Base-by-base conservation (phyloP, 2,888 invertebrate species). In the Temnothorax ravouxi region DNA sequence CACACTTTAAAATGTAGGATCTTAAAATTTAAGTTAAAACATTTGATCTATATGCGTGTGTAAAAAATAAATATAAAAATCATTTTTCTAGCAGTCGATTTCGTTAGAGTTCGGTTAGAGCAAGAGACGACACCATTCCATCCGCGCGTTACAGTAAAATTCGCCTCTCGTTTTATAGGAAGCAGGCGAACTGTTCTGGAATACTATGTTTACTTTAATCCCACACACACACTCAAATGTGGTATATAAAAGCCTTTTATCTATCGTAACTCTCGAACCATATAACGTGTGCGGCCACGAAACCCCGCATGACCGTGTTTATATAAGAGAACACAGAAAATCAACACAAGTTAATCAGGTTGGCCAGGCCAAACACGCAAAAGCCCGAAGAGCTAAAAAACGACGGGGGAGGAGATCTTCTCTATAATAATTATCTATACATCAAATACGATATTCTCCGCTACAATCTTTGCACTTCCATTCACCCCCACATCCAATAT, bases 321-420 rank as follows among this genome's bases (percentile, higher is more conserved):
- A 69, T 59, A 67, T 18, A 71, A 72, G 86, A 50, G 72, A 87
- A 86, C 76, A 72, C 76, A 59, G 87, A 86, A 86, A 87, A 84
- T 87, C 86, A 87, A 87, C 87, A 86, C 56, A 52, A 67, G 87
- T 77, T 77, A 87, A 87, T 87, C 69, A 66, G 52, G 13, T 59
- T 77, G 64, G 21, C 13, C 66, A 52, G 62, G 29, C 13, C 15
- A 67, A 66, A 76, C 47, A 21, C 44, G 38, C 38, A 29, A 82
- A 41, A 54, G 66, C 6, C 44, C 44, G 15, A n/a, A n/a, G 18
- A 4, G 13, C 2, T n/a, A 75, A 61, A 62, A 76, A 62, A 38
- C 11, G n/a, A 44, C 38, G 13, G 6, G 15, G 6, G 6, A 1
- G 15, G 18, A 34, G 18, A 13, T 52, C 13, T 64, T 21, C 62